These are phyloP conservation scores for Lagopus muta DNA, from an alignment of 2,113 vertebrate species.

Conservation along the genomic window DNA sequence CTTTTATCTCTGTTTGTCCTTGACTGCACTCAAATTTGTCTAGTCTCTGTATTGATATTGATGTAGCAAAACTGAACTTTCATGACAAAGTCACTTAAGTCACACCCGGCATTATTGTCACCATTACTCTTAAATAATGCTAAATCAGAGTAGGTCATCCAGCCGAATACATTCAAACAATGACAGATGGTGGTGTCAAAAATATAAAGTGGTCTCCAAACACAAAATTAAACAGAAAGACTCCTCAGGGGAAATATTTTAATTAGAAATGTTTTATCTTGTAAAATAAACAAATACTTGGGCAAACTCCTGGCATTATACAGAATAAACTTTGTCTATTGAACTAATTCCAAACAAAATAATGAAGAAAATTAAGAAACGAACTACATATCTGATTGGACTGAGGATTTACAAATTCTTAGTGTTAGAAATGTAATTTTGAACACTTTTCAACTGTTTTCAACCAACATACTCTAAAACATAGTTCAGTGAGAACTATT, in stretches of 20 bases:
- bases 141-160: slow-evolving; percentile 38
- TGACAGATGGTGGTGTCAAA: slow-evolving; percentile 59
- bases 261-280: slow-evolving; percentile 53
- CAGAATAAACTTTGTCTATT: slow-evolving; percentile 5
- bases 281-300: slow-evolving; percentile 40
- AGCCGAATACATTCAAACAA: slow-evolving; percentile 41
- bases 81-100: background rate
- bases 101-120: background rate
- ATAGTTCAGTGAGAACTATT: background rate
- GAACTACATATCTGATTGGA: background rate
- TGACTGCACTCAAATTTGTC: background rate
- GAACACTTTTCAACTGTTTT: background rate
- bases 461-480: background rate
- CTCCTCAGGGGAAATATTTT: slow-evolving; percentile 23
- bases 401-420: background rate
- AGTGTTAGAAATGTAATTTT: slow-evolving; percentile 28
- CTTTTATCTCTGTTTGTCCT: background rate
- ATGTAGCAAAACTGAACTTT: slow-evolving; percentile 14
- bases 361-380: background rate
- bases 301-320: slow-evolving; percentile 29
- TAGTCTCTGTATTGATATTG: background rate
- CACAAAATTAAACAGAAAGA: background rate
- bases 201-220: slow-evolving; percentile 53
- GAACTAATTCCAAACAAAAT: background rate
- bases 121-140: slow-evolving; percentile 36